A percentile compares a stretch with the other conserved stretches of the same genome.
Evolutionary conservation across 1,140 invertebrate genomes (phyloP).

Genomic region (Nasonia longicornis): DNA sequence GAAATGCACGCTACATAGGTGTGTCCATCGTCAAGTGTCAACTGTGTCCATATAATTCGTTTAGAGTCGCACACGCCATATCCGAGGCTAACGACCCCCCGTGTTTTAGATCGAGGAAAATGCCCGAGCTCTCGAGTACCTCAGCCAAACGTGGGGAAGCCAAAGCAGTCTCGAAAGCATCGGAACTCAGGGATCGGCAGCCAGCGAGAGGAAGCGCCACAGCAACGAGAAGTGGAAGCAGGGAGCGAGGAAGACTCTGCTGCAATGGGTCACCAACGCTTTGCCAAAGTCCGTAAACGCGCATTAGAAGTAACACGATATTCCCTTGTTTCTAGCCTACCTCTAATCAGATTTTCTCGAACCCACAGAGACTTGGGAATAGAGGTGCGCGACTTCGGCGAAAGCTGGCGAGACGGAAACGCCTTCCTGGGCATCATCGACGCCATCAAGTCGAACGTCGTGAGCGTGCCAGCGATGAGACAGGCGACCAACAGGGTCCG

Average conservation of each 20-base stretch:
- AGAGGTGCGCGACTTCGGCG: slow-evolving; percentile 93
- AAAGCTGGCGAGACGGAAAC: slow-evolving; percentile 96
- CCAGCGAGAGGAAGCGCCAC: slow-evolving; percentile 66
- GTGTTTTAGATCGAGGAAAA: slow-evolving; percentile 92
- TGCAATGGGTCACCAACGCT: slow-evolving; percentile 95
- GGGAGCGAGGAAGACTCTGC: slow-evolving; percentile 89
- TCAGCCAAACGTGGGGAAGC: slow-evolving; percentile 84
- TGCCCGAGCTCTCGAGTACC: slow-evolving; percentile 88
- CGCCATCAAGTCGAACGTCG: slow-evolving; percentile 92
- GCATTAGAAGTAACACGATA: neutral
- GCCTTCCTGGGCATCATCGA: slow-evolving; percentile 97
- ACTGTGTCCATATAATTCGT: slow-evolving; percentile 7
- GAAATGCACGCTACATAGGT: slow-evolving; percentile 51
- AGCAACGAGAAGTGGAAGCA: slow-evolving; percentile 82
- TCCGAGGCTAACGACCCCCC: neutral
- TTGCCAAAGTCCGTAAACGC: slow-evolving; percentile 83
- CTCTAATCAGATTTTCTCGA: neutral
- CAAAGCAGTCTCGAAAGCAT: slow-evolving; percentile 84
- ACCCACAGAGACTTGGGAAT: slow-evolving; percentile 84
- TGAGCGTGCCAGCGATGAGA: slow-evolving; percentile 86
- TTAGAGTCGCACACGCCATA: too few species aligned
- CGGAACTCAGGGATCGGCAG: slow-evolving; percentile 75
- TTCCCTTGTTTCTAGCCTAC: neutral
- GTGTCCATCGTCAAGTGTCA: slow-evolving; percentile 30
- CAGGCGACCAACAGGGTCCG: slow-evolving; percentile 83